Evolutionary conservation across 1,140 invertebrate species (phyloP).

Genomic region (Apis dorsata): DNA sequence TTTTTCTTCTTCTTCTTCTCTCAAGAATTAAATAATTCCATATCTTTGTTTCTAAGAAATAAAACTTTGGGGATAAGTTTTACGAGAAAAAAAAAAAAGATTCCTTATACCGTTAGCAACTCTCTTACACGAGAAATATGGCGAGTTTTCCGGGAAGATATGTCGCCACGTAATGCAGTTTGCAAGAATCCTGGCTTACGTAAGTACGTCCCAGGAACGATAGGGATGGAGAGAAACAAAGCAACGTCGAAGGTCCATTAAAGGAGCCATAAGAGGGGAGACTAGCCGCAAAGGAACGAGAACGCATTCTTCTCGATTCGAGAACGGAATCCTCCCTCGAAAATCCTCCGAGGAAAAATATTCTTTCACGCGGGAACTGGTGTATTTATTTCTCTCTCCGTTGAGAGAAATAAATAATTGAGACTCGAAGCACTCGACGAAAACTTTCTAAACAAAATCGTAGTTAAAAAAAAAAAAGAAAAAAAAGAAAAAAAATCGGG

Average conservation of each 20-base stretch:
- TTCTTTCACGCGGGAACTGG: not conserved
- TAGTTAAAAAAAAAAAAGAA: no score
- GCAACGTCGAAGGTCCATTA: constrained; percentile 28
- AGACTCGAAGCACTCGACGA: not conserved
- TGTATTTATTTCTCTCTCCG: not conserved
- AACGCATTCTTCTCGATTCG: not conserved
- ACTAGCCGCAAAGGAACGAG: not conserved
- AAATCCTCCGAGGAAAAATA: not conserved
- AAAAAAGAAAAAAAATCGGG: no score
- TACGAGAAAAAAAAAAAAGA: no score
- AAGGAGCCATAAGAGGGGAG: not conserved
- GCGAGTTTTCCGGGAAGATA: not conserved
- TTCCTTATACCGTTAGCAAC: not conserved
- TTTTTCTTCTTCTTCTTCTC: no score
- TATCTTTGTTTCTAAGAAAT: no score
- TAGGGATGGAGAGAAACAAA: not conserved
- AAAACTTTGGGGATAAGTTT: no score
- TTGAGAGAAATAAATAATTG: no score
- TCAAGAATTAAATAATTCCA: no score
- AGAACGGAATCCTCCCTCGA: not conserved
- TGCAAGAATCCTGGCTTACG: not conserved
- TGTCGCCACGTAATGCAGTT: not conserved
- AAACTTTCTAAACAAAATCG: not conserved
- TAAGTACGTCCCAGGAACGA: not conserved
- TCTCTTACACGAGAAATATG: not conserved